These are phyloP conservation scores for Papilio gigon DNA, from an alignment of 2,888 invertebrate species.

Conservation along the genomic window DNA sequence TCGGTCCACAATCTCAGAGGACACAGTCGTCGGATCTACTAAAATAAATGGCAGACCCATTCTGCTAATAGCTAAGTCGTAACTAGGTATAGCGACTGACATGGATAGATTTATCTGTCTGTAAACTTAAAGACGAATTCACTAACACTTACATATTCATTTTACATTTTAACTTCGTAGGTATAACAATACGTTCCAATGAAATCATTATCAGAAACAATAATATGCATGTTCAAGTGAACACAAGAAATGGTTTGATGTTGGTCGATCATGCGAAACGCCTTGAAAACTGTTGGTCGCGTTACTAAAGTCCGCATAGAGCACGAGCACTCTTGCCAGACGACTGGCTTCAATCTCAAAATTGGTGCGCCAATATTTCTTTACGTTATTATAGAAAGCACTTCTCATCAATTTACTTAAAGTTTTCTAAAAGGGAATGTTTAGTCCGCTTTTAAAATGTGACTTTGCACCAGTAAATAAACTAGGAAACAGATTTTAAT, in stretches of 20 bases:
- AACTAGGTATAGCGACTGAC: conserved; percentile 37
- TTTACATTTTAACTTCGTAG: neutral
- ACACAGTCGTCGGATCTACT: conserved; percentile 31
- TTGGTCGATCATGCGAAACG: conserved; percentile 28
- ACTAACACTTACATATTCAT: neutral
- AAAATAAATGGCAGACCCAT: conserved; percentile 40
- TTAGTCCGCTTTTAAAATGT: neutral
- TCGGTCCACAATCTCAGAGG: conserved; percentile 32
- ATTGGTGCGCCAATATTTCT: conserved; percentile 35
- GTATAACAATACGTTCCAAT: too few relatives aligned
- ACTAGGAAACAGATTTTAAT: too few relatives aligned
- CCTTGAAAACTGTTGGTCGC: conserved; percentile 28
- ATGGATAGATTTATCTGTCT: conserved; percentile 24
- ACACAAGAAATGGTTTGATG: conserved; percentile 26
- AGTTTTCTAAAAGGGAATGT: neutral
- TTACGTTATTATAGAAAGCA: conserved; percentile 18
- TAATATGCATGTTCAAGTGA: neutral
- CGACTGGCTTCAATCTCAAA: conserved; percentile 29
- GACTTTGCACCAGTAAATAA: neutral
- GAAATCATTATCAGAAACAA: too few relatives aligned
- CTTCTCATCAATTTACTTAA: neutral
- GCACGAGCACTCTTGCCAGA: conserved; percentile 31
- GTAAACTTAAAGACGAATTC: neutral
- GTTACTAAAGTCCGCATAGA: conserved; percentile 35
- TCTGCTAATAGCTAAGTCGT: conserved; percentile 39